Base-by-base conservation (phyloP, 2,888 invertebrate genomes). In the Phyllotreta striolata region DNA sequence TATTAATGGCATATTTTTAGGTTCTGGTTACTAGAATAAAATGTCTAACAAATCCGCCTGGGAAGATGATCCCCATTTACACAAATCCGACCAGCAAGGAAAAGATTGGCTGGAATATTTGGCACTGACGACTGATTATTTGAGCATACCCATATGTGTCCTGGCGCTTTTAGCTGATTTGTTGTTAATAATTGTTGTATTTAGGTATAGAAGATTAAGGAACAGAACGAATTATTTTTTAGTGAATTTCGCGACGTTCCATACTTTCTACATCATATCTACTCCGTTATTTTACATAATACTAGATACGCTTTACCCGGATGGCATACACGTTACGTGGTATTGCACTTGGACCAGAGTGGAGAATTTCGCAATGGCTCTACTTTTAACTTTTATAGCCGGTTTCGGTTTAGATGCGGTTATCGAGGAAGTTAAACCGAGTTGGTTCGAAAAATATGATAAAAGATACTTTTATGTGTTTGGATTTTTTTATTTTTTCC, bases 341-440 rank as follows among this genome's bases (percentile, higher is more conserved):
- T 68, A 67, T 44, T 70, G 70, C 52, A 55, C 63, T 35, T 70
- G 70, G 70, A 55, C 62, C 1, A 52, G 67, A 24, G 13, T 66
- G 1, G 70, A 68, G 10, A 67, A 67, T 46, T 64, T 64, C 37
- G 66, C 67, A 10, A 67, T 71, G 38, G 66, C 63, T 47, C 55
- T 72, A 40, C 51, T 62, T 10, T 12, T 72, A 8, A 62, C 67
- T 1, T 73, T 70, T 56, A 54, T 66, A 4, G 66, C 65, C 1
- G 70, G 66, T 7, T 70, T 63, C 47, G 63, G 70, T 2, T 6
- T 72, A 4, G 73, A 73, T 44, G 68, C 66, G 3, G 62, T 67
- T 51, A 44, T 71, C 6, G 67, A 67, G 52, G 58, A 62, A 7
- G 35, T 8, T 3, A 57, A 37, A 38, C 61, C 64, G 0, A 40